Evolutionary conservation across 2,888 invertebrate genomes (phyloP).

Genomic region (Noctua comes): DNA sequence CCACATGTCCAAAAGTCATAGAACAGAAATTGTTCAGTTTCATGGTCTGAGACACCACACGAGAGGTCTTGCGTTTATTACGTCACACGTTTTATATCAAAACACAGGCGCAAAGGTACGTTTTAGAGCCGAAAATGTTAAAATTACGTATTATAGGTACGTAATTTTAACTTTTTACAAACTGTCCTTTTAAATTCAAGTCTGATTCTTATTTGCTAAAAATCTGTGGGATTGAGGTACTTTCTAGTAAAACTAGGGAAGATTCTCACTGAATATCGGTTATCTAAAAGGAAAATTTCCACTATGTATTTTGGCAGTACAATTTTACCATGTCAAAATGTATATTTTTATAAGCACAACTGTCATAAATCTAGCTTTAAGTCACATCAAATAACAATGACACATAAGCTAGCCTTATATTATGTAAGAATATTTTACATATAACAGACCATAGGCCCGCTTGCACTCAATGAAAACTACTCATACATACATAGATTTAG

Average conservation of each 20-base stretch:
- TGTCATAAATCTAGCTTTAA: neutral
- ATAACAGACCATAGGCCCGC: neutral
- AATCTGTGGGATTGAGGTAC: neutral
- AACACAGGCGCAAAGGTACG: conserved; percentile 6
- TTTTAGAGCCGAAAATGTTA: neutral
- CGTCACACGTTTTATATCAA: too few species aligned
- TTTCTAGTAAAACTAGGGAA: neutral
- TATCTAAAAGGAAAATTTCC: neutral
- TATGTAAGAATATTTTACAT: neutral
- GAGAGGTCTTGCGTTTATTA: too few species aligned
- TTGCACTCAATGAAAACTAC: neutral
- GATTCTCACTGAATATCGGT: neutral
- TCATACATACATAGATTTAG: neutral
- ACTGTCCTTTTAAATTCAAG: neutral
- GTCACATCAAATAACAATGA: neutral
- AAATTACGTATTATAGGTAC: too few species aligned
- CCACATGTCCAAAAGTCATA: too few species aligned
- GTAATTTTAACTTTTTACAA: too few species aligned
- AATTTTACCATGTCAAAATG: neutral
- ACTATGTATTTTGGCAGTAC: neutral
- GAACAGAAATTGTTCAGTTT: too few species aligned
- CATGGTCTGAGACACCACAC: too few species aligned
- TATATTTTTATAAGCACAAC: neutral
- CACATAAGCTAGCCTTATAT: neutral
- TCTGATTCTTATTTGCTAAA: neutral